phyloP scores from a whole-genome alignment of 1,140 invertebrate species.

The Parasteatoda tepidariorum region DNA sequence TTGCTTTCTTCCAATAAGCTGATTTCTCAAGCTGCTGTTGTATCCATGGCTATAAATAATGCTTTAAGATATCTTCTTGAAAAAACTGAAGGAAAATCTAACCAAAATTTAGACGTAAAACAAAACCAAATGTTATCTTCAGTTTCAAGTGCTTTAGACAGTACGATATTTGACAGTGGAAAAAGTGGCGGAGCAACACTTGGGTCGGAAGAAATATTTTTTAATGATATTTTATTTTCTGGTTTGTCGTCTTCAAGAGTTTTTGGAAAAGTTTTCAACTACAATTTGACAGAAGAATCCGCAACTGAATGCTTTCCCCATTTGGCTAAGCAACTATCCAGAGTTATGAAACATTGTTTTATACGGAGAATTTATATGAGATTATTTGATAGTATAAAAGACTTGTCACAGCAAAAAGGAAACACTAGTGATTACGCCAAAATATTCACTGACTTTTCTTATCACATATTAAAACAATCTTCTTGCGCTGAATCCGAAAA shows the following conservation, averaged over 20 bases:
- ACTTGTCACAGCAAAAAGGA: not conserved
- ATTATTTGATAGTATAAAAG: constrained; percentile 11
- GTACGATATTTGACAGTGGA: not conserved
- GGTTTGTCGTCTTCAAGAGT: constrained; percentile 26
- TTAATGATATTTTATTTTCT: constrained; percentile 41
- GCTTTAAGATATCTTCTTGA: constrained; percentile 20
- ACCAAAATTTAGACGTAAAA: not conserved
- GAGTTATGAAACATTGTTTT: constrained; percentile 35
- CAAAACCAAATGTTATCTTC: not conserved
- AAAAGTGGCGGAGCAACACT: not conserved
- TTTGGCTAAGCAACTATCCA: constrained; percentile 19
- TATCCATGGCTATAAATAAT: constrained; percentile 37
- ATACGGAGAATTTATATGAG: constrained; percentile 7
- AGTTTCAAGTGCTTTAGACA: not conserved
- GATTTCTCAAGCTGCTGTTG: constrained; percentile 22
- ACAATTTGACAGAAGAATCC: not conserved
- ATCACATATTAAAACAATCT: constrained; percentile 22
- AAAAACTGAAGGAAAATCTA: constrained; percentile 13
- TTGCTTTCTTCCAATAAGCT: constrained; percentile 5
- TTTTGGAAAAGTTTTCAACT: constrained; percentile 31
- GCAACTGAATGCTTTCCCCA: constrained; percentile 27
- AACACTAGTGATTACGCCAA: constrained; percentile 13
- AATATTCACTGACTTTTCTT: constrained; percentile 25
- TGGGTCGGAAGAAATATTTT: constrained; percentile 23
- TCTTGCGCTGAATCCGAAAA: constrained; percentile 15